Percentiles rank a stretch among this genome's conserved stretches.
Conservation (phyloP, 2,888 invertebrate species). For the Priocnemis perturbator region DNA sequence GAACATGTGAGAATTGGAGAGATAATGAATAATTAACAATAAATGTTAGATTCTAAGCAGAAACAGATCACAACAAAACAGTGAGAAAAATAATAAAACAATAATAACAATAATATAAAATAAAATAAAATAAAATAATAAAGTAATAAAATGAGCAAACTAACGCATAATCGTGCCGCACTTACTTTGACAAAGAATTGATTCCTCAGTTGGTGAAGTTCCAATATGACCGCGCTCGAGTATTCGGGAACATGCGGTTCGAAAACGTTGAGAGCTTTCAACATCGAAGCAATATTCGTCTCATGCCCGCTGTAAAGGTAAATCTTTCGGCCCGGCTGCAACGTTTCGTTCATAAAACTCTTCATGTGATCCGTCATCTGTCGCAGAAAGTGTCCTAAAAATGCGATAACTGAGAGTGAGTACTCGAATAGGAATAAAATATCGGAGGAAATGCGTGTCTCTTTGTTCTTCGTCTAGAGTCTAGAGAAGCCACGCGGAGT, state of each 20-base stretch:
- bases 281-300: conserved; percentile 80
- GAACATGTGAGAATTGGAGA: no score
- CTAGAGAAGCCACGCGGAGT: no score
- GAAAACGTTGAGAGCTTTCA: conserved; percentile 78
- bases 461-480: no score
- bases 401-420: no score
- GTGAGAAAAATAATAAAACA: no score
- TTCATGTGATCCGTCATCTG: conserved; percentile 77
- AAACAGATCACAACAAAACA: no score
- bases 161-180: neutral
- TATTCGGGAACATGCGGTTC: conserved; percentile 79
- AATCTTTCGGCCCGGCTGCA: conserved; percentile 73
- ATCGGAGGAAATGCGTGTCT: no score
- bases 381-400: conserved; percentile 76
- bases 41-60: no score
- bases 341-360: conserved; percentile 59
- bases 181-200: conserved; percentile 76
- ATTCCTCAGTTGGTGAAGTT: conserved; percentile 73
- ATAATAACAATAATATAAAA: neutral
- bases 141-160: no score
- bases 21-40: no score
- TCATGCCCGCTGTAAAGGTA: conserved; percentile 80
- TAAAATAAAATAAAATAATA: neutral
- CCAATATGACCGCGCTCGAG: conserved; percentile 78
- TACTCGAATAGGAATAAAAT: no score